Percentiles rank a stretch among this genome's conserved stretches.
Conservation (phyloP, 1,140 invertebrate genomes). For the Orchesella cincta region DNA sequence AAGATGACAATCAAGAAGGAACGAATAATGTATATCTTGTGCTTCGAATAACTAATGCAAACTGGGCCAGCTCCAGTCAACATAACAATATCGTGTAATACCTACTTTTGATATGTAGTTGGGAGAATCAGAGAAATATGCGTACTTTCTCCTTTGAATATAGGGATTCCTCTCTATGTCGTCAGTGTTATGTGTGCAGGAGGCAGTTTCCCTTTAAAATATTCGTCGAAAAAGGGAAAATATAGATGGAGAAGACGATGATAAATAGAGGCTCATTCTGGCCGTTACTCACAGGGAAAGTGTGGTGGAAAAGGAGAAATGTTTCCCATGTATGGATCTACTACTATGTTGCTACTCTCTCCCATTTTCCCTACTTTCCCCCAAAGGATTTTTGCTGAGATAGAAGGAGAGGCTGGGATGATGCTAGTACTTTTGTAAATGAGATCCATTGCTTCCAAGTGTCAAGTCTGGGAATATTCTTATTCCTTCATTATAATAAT, state of each 20-base stretch:
- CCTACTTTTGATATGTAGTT: too few relatives aligned
- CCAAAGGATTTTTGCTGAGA: too few relatives aligned
- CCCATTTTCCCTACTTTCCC: too few relatives aligned
- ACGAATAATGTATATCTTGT: conserved; percentile 2
- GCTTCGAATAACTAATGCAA: conserved; percentile 13
- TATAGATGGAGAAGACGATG: background rate
- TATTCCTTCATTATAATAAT: conserved; percentile 24
- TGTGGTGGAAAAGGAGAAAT: background rate
- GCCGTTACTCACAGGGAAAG: background rate
- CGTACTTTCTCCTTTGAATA: too few relatives aligned
- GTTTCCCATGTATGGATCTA: too few relatives aligned
- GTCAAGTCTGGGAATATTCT: conserved; percentile 6
- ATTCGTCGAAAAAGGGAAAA: background rate
- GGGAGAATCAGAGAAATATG: background rate
- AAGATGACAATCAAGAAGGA: background rate
- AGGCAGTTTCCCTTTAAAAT: too few relatives aligned
- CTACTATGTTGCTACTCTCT: too few relatives aligned
- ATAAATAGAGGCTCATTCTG: conserved; percentile 18
- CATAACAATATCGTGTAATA: too few relatives aligned
- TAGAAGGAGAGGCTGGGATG: too few relatives aligned
- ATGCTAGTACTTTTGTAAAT: background rate
- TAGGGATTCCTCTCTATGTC: too few relatives aligned
- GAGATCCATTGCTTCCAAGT: conserved; percentile 5
- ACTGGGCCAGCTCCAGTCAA: conserved; percentile 1
- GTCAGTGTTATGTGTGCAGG: too few relatives aligned